These are phyloP conservation scores for Hypena proboscidalis DNA, from an alignment of 2,888 invertebrate genomes.

Conservation along the genomic window DNA sequence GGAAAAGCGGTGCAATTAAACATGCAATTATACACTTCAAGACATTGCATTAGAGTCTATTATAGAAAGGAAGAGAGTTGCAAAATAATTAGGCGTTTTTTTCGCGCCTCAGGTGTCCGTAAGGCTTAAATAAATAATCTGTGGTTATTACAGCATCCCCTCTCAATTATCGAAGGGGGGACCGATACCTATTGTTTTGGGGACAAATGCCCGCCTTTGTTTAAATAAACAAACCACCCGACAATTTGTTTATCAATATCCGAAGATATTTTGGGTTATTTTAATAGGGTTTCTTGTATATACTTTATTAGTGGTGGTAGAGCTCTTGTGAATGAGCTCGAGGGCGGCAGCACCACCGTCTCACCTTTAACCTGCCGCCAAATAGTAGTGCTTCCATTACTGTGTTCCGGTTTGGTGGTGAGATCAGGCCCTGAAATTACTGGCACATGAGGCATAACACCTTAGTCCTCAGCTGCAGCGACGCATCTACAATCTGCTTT, in stretches of 20 bases:
- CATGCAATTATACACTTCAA: slow-evolving; percentile 35
- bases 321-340: too few species aligned
- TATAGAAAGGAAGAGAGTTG: slow-evolving; percentile 27
- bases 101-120: slow-evolving; percentile 73
- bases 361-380: too few species aligned
- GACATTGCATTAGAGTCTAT: slow-evolving; percentile 23
- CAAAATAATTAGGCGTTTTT: slow-evolving; percentile 66
- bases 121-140: slow-evolving; percentile 80
- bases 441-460: too few species aligned
- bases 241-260: slow-evolving; percentile 34
- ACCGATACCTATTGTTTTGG: slow-evolving; percentile 46
- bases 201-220: slow-evolving; percentile 52
- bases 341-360: too few species aligned
- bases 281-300: background rate
- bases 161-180: slow-evolving; percentile 69
- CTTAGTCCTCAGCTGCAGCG: too few species aligned
- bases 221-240: slow-evolving; percentile 38
- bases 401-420: too few species aligned
- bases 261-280: slow-evolving; percentile 16
- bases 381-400: too few species aligned
- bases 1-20: background rate
- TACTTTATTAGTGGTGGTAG: too few species aligned
- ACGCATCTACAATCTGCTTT: too few species aligned
- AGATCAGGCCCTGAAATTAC: too few species aligned
- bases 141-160: slow-evolving; percentile 68